phyloP scores from a whole-genome alignment of 2,888 invertebrate genomes.

The Hymenopus coronatus region DNA sequence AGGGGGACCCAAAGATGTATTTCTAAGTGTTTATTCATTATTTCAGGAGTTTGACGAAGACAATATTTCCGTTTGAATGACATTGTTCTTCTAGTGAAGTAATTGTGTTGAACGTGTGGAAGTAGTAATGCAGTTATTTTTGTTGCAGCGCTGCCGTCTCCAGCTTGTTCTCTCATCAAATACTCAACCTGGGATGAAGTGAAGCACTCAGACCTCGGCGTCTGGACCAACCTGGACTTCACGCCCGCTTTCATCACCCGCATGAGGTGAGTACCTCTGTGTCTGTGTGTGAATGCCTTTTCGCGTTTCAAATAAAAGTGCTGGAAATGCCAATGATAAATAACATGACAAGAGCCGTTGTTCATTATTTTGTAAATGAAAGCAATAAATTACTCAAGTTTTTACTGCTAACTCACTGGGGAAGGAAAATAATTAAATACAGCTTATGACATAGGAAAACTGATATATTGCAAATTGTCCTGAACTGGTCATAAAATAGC shows the following conservation, averaged over 20 bases:
- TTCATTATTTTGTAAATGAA: neutral
- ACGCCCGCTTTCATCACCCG: slow-evolving; percentile 51
- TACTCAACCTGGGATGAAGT: slow-evolving; percentile 52
- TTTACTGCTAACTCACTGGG: neutral
- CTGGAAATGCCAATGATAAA: neutral
- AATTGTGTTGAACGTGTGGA: neutral
- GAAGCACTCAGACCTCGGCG: slow-evolving; percentile 47
- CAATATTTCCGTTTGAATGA: no score
- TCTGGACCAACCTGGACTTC: slow-evolving; percentile 50
- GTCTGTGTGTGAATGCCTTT: neutral
- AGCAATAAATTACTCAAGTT: neutral
- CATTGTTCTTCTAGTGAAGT: no score
- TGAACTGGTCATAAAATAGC: neutral
- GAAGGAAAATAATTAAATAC: neutral
- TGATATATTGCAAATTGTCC: neutral
- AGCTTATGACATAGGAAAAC: neutral
- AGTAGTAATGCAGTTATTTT: neutral
- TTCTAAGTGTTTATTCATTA: no score
- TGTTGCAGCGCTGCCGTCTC: slow-evolving; percentile 50
- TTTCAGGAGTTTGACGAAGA: no score
- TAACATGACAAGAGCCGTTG: neutral
- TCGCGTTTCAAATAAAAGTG: neutral
- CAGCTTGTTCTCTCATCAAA: slow-evolving; percentile 50
- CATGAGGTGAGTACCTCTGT: slow-evolving; percentile 48
- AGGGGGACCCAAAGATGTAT: no score